phyloP scores from a whole-genome alignment of 2,113 vertebrate genomes.

The Tupaia chinensis region DNA sequence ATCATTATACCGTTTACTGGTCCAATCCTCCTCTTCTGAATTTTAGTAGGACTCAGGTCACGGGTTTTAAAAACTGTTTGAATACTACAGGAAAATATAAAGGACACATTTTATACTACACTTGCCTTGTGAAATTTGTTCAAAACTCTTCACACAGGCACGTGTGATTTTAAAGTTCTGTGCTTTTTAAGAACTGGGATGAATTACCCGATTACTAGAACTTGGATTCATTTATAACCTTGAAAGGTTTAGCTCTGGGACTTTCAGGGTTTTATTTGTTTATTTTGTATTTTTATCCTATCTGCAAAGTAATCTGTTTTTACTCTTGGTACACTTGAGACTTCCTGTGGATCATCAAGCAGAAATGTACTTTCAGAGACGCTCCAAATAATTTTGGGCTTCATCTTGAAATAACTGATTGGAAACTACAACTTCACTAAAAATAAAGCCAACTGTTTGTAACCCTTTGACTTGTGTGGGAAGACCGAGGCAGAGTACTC shows the following conservation, averaged over 20 bases:
- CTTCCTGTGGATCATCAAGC: not conserved
- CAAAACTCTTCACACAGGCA: not conserved
- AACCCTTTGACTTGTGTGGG: not conserved
- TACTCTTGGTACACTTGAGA: not conserved
- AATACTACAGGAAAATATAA: not conserved
- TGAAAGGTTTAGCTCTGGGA: conserved; percentile 4
- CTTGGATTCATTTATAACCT: not conserved
- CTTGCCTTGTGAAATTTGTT: not conserved
- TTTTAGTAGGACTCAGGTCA: not conserved
- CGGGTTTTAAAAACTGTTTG: conserved; percentile 17
- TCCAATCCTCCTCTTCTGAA: not conserved
- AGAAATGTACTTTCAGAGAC: not conserved
- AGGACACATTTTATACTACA: not conserved
- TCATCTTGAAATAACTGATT: not conserved
- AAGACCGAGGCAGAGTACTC: not conserved
- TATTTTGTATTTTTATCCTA: conserved; percentile 40
- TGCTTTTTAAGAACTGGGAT: conserved; percentile 9
- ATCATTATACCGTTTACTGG: no score
- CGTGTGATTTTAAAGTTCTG: not conserved
- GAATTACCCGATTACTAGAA: not conserved
- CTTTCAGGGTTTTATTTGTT: not conserved
- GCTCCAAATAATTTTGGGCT: not conserved
- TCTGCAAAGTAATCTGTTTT: not conserved
- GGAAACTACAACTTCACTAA: not conserved
- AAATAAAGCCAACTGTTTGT: not conserved